Conservation (phyloP, 2,888 invertebrate species). For the Temnothorax ravouxi region DNA sequence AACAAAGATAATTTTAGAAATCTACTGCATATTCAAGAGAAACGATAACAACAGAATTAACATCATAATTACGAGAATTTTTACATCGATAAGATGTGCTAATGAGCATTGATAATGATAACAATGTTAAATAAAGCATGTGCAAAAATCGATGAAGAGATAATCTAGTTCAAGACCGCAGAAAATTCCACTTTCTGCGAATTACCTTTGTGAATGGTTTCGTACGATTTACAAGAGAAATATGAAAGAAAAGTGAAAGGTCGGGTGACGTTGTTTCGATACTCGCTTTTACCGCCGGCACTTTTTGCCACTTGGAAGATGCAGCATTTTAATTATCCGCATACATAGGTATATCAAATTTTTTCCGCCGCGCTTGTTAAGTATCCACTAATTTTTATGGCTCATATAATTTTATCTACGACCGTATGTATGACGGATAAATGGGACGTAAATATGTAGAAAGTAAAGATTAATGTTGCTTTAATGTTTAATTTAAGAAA, state of each 20-base stretch:
- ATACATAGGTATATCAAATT: background rate
- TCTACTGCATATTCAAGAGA: background rate
- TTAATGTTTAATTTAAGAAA: background rate
- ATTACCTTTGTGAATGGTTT: constrained; percentile 3
- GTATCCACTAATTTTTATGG: background rate
- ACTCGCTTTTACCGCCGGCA: background rate
- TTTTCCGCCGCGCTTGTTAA: background rate
- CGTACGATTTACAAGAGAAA: background rate
- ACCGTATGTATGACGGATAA: background rate
- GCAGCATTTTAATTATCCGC: constrained; percentile 6
- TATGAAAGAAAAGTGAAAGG: constrained; percentile 35
- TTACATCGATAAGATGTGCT: background rate
- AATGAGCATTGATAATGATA: background rate
- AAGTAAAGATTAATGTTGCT: constrained; percentile 17
- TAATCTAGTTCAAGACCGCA: background rate
- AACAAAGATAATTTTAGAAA: background rate
- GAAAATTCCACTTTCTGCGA: constrained; percentile 15
- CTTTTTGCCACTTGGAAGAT: background rate
- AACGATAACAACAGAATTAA: background rate
- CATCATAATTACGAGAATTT: background rate
- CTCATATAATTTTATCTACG: background rate
- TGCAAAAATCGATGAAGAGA: background rate
- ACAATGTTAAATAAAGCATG: background rate
- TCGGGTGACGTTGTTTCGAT: background rate
- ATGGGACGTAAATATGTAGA: constrained; percentile 14